These are phyloP conservation scores for Drosophila paulistorum DNA, from an alignment of 1,140 invertebrate species.

Conservation along the genomic window DNA sequence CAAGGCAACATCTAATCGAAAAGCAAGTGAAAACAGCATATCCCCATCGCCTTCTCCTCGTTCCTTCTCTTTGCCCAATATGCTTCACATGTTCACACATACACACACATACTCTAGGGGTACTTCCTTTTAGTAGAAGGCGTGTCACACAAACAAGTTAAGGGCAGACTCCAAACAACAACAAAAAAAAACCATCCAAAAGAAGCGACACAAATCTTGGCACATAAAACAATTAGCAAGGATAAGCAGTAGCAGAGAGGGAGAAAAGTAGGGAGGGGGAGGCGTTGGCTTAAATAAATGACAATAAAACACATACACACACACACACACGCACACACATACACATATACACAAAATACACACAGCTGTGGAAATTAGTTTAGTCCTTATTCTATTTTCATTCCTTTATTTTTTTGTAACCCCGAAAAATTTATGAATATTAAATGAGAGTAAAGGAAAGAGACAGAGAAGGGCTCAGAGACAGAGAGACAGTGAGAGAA, in stretches of 20 bases:
- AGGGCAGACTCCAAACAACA: slow-evolving; percentile 47
- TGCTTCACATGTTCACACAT: not conserved
- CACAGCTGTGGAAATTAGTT: slow-evolving; percentile 64
- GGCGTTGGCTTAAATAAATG: slow-evolving; percentile 65
- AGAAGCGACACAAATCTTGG: slow-evolving; percentile 78
- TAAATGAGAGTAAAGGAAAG: slow-evolving; percentile 61
- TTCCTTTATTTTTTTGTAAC: slow-evolving; percentile 43
- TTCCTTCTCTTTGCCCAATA: too few species aligned
- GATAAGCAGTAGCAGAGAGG: slow-evolving; percentile 26
- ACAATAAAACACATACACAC: slow-evolving; percentile 49
- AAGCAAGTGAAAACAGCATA: slow-evolving; percentile 72
- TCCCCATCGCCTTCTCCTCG: not conserved
- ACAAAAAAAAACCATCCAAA: slow-evolving; percentile 36
- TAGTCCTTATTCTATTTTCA: slow-evolving; percentile 38
- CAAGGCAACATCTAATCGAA: slow-evolving; percentile 69
- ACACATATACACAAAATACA: not conserved
- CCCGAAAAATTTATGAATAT: slow-evolving; percentile 75
- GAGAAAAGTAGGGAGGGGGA: not conserved
- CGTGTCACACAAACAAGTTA: slow-evolving; percentile 67
- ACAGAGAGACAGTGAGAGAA: not conserved
- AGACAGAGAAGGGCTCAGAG: slow-evolving; percentile 3
- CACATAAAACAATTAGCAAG: slow-evolving; percentile 79
- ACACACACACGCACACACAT: not conserved
- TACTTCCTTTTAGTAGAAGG: slow-evolving; percentile 46
- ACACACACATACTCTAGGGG: not conserved